Base-by-base conservation (phyloP, 2,113 vertebrate species). In the Caloenas nicobarica region DNA sequence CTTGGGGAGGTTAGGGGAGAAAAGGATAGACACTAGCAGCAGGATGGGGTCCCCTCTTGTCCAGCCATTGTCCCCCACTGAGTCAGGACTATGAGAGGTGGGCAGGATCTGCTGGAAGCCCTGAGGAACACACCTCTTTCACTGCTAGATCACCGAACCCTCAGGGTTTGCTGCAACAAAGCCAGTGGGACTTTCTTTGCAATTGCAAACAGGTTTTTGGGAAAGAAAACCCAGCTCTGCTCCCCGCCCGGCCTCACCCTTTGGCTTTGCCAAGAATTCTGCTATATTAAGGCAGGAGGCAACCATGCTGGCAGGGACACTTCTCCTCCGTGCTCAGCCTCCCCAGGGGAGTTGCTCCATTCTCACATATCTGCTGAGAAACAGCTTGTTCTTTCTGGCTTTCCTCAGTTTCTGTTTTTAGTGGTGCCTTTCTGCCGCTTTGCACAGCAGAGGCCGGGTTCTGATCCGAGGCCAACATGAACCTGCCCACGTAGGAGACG, bases 321-420 rank as follows among this genome's bases (percentile, higher is more conserved):
- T 90, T 82, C 65, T 81, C 73, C 86, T 94, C 73, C 58, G 0
- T 61, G 60, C 73, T 34, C 74, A 68, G 82, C 72, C 68, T 96
- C 96, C 44, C 90, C 26, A 7, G 64, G 82, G 95, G 97, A 94
- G 86, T 94, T 93, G 78, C 91, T 94, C 74, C 82, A 79, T 81
- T 96, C 93, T 93, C 42, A 62, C 16, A 6, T 50, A 91, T 53
- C 88, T 93, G 74, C 86, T 93, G 84, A 89, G 92, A 94, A 96
- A 95, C 95, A 94, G 81, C 80, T 50, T 91, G 86, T 86, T 93
- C 91, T 18, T 77, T 51, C 87, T 93, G 80, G 78, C 79, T 96
- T 93, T 93, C 91, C 90, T 93, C 84, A 58, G 54, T 79, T 92
- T 89, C 89, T 95, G 87, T 92, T 94, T 94, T 95, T 86, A 93